Conservation (phyloP, 2,797 vertebrate genomes). For the Galaxias olidus region DNA sequence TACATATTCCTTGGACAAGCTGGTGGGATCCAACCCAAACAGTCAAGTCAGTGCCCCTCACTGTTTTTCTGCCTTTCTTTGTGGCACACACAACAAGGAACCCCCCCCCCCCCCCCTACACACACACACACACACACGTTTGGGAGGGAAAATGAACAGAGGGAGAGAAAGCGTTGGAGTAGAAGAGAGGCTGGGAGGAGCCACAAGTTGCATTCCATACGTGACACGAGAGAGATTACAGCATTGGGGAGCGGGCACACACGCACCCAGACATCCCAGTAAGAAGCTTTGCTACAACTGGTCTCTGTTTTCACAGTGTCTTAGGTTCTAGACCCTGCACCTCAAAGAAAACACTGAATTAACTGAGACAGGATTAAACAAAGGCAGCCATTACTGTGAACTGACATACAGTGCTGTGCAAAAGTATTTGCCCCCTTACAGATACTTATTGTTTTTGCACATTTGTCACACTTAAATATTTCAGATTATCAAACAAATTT, state of each 20-base stretch:
- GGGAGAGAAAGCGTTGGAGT: not conserved
- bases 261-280: not conserved
- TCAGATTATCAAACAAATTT: too few species aligned
- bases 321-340: too few species aligned
- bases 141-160: slow-evolving; percentile 1
- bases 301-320: slow-evolving; percentile 28
- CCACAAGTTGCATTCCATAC: slow-evolving; percentile 31
- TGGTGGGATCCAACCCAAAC: too few species aligned
- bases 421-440: too few species aligned
- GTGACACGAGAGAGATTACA: slow-evolving; percentile 30
- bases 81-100: not conserved
- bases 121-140: slow-evolving; percentile 9
- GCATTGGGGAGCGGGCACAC: not conserved
- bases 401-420: too few species aligned
- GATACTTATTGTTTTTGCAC: too few species aligned
- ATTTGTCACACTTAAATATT: too few species aligned
- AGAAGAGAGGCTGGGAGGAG: slow-evolving; percentile 4
- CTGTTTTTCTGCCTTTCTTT: too few species aligned
- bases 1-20: slow-evolving; percentile 12
- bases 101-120: not conserved
- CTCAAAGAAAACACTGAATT: not conserved
- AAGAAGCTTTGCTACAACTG: slow-evolving; percentile 20
- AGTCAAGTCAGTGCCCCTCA: too few species aligned
- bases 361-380: not conserved
- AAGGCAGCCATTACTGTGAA: too few species aligned